phyloP scores from a whole-genome alignment of 2,888 invertebrate species.

The Lacanobia oleracea region DNA sequence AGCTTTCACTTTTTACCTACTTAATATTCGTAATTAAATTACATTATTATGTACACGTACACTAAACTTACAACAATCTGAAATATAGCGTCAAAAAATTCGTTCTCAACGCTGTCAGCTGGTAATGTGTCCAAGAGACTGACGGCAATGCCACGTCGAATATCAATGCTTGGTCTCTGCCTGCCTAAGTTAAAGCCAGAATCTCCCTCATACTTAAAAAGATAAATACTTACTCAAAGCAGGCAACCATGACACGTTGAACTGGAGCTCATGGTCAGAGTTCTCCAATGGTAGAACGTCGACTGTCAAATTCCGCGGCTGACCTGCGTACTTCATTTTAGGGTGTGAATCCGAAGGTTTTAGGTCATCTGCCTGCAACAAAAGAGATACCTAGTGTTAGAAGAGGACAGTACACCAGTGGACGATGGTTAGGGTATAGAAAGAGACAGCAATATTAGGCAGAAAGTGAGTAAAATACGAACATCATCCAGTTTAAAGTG shows the following conservation, averaged over 20 bases:
- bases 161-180: too few species aligned
- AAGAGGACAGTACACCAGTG: background rate
- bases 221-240: slow-evolving; percentile 68
- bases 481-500: too few species aligned
- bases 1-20: too few species aligned
- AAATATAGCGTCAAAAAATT: too few species aligned
- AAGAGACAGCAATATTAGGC: background rate
- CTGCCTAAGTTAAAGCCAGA: too few species aligned
- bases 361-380: slow-evolving; percentile 71
- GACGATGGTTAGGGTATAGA: background rate
- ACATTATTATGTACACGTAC: too few species aligned
- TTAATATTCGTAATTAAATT: too few species aligned
- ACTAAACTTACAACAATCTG: too few species aligned
- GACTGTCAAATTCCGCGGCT: slow-evolving; percentile 74
- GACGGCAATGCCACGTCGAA: too few species aligned
- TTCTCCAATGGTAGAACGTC: slow-evolving; percentile 74
- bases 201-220: background rate
- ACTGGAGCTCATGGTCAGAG: slow-evolving; percentile 81
- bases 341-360: slow-evolving; percentile 67
- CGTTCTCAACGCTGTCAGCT: too few species aligned
- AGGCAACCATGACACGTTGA: slow-evolving; percentile 84
- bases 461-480: too few species aligned
- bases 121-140: too few species aligned
- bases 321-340: slow-evolving; percentile 76
- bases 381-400: slow-evolving; percentile 22